Evolutionary conservation across 2,888 invertebrate species (phyloP), one percentile per base, ranked within the genome.

Genomic region (Trissonchulus sp.): DNA sequence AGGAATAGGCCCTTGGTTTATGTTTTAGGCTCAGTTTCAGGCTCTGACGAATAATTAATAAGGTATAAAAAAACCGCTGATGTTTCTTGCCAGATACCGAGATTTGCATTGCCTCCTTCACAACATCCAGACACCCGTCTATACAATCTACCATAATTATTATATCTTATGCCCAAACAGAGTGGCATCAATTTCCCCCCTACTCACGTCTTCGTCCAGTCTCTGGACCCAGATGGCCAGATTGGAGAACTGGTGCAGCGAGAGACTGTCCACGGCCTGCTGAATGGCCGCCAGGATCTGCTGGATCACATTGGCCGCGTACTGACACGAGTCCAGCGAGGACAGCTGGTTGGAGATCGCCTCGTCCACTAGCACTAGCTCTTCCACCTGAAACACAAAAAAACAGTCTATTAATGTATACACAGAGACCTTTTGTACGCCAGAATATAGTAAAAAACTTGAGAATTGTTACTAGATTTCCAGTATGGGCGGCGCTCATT

Each of bases 201-300:
- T 63, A 75, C 81, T 74, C 76, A 88, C 88, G 88, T 96, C 94
- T 84, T 96, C 93, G 85, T 99, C 98, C 1, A 99, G 88, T 28
- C 93, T 90, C 78, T 91, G 90, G 60, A 98, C 97, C 99, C 99
- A 99, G 83, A 94, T 90, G 83, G 93, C 93, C 80, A 99, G 87
- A 86, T 99, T 99, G 76, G 98, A 97, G 88, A 96, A 99, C 85
- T 97, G 96, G 75, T 96, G 91, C 79, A 99, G 88, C 28, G 95
- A 94, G 18, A 99, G 88, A 85, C 97, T 96, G 85, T 99, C 99
- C 63, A 99, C 97, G 35, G 95, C 93, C 83, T 96, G 94, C 87
- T 99, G 99, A 80, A 99, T 91, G 82, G 95, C 93, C 2, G 91
- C 90, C 60, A 99, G 87, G 80, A 98, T 96, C 82, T 97, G 96